phyloP scores from a whole-genome alignment of 2,888 invertebrate species.

The Hirudinaria manillensis region DNA sequence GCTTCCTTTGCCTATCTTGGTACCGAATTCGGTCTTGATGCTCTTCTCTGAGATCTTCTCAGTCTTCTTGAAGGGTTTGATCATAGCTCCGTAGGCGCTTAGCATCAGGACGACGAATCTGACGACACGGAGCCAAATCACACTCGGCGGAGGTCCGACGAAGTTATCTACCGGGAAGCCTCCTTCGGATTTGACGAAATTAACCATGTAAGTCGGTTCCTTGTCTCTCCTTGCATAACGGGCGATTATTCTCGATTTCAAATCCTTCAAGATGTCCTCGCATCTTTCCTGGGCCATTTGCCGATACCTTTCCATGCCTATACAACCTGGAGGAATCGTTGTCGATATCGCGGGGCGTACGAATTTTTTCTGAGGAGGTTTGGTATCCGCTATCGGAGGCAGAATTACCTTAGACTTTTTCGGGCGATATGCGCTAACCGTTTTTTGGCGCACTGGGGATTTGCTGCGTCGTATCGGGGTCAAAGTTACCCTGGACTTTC shows the following conservation, averaged over 20 bases:
- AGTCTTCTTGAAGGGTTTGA: neutral
- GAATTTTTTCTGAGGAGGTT: no score
- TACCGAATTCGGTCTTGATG: conserved; percentile 7
- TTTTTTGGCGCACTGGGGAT: no score
- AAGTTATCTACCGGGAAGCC: neutral
- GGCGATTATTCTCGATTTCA: neutral
- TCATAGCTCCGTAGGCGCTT: conserved; percentile 18
- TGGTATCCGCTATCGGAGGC: no score
- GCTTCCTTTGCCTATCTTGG: neutral
- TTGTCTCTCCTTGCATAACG: neutral
- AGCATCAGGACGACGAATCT: conserved; percentile 8
- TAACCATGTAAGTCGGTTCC: neutral
- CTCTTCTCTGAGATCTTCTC: conserved; percentile 11
- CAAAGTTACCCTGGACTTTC: no score
- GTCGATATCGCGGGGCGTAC: no score
- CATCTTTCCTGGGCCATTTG: no score
- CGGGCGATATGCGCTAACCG: no score
- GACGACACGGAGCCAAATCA: conserved; percentile 16
- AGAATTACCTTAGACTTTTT: no score
- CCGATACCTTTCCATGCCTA: no score
- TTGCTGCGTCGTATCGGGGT: no score
- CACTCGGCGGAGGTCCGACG: neutral
- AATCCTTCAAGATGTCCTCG: no score
- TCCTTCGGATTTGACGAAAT: neutral
- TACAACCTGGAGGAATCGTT: no score